Percentiles rank a stretch among this genome's conserved stretches.
phyloP scores from a whole-genome alignment of 2,888 invertebrate genomes.

The Erebia palarica region DNA sequence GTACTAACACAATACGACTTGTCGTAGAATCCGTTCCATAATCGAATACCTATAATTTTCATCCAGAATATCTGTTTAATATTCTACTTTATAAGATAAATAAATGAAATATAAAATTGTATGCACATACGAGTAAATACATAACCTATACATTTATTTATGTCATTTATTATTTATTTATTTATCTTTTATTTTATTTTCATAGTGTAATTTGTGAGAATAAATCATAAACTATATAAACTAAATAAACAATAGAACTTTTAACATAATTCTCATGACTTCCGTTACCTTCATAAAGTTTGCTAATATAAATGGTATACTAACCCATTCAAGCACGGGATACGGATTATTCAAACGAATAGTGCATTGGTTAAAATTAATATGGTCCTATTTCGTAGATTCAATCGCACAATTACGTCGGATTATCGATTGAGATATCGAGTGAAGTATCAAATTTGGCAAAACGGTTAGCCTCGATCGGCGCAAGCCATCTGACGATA shows the following conservation, averaged over 20 bases:
- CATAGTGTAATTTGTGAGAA: too few relatives aligned
- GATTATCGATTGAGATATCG: slow-evolving; percentile 28
- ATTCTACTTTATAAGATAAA: too few relatives aligned
- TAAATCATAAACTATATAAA: too few relatives aligned
- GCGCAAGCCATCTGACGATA: slow-evolving; percentile 37
- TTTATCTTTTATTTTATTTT: too few relatives aligned
- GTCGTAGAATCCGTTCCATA: slow-evolving; percentile 1
- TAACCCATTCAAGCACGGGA: background rate
- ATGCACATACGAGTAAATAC: background rate
- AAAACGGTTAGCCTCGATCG: slow-evolving; percentile 37
- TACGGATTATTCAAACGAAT: background rate
- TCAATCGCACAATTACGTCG: slow-evolving; percentile 23
- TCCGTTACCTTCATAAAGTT: background rate
- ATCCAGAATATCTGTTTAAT: too few relatives aligned
- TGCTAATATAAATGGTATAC: background rate
- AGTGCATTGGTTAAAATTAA: slow-evolving; percentile 4
- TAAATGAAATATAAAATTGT: background rate
- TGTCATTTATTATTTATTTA: too few relatives aligned
- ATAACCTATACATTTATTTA: background rate
- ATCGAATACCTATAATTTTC: too few relatives aligned
- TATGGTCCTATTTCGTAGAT: slow-evolving; percentile 9
- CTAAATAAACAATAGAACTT: too few relatives aligned
- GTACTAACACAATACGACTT: slow-evolving; percentile 18
- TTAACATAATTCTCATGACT: background rate
- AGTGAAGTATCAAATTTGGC: slow-evolving; percentile 37